phyloP scores from a whole-genome alignment of 1,140 invertebrate species.

The Hylaeus volcanicus region DNA sequence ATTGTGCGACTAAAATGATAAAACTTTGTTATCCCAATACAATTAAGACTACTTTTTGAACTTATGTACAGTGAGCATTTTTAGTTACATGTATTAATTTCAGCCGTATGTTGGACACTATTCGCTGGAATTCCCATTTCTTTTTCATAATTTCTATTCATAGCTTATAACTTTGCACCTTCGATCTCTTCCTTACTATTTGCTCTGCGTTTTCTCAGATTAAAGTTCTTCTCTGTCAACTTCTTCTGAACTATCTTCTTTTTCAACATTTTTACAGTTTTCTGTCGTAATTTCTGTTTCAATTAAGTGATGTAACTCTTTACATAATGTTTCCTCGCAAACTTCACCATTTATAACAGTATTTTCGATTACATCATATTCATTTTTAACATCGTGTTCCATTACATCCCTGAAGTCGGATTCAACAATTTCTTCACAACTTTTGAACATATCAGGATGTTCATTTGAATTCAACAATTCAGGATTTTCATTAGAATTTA shows the following conservation, averaged over 20 bases:
- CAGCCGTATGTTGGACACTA: not conserved
- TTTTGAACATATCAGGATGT: slow-evolving; percentile 75
- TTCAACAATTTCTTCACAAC: slow-evolving; percentile 74
- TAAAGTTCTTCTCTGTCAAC: slow-evolving; percentile 41
- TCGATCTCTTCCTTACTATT: not conserved
- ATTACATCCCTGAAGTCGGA: slow-evolving; percentile 68
- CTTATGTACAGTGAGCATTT: slow-evolving; percentile 64
- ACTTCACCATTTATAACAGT: slow-evolving; percentile 66
- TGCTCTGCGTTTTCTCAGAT: slow-evolving; percentile 10
- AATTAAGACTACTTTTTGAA: slow-evolving; percentile 38
- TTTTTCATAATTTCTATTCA: slow-evolving; percentile 13
- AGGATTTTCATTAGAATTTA: slow-evolving; percentile 77
- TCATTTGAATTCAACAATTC: slow-evolving; percentile 66
- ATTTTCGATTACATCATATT: slow-evolving; percentile 70
- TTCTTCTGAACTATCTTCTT: slow-evolving; percentile 30
- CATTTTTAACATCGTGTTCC: slow-evolving; percentile 46
- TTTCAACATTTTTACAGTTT: slow-evolving; percentile 25
- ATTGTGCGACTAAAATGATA: slow-evolving; percentile 34
- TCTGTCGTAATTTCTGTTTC: slow-evolving; percentile 68
- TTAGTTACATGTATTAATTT: slow-evolving; percentile 37
- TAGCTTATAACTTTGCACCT: slow-evolving; percentile 32
- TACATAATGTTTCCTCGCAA: slow-evolving; percentile 74
- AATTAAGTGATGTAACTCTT: slow-evolving; percentile 74
- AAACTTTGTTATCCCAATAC: slow-evolving; percentile 32
- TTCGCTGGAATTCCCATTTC: slow-evolving; percentile 27